These are phyloP conservation scores for Monochamus alternatus DNA, from an alignment of 2,888 invertebrate species.

Conservation along the genomic window DNA sequence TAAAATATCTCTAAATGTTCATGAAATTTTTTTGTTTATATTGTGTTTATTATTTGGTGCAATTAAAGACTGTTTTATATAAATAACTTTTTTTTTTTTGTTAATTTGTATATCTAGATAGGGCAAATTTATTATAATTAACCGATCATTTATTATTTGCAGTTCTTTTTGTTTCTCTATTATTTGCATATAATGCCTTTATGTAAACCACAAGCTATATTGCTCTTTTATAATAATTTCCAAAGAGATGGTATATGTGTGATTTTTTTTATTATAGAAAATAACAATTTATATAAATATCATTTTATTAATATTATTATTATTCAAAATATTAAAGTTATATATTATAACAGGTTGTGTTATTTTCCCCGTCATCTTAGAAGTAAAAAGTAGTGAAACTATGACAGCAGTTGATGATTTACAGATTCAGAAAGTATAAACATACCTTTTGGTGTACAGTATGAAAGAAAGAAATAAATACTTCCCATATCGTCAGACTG, in stretches of 20 bases:
- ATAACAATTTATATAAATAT: slow-evolving; percentile 65
- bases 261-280: slow-evolving; percentile 68
- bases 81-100: slow-evolving; percentile 39
- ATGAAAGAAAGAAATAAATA: too few species aligned
- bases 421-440: too few species aligned
- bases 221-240: slow-evolving; percentile 64
- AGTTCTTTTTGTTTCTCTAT: slow-evolving; percentile 47
- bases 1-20: slow-evolving; percentile 44
- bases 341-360: slow-evolving; percentile 53
- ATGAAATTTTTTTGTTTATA: slow-evolving; percentile 31
- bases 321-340: slow-evolving; percentile 66
- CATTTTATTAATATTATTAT: slow-evolving; percentile 66
- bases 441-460: too few species aligned
- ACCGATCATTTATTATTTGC: slow-evolving; percentile 44
- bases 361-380: slow-evolving; percentile 24
- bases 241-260: slow-evolving; percentile 71
- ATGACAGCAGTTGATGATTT: too few species aligned
- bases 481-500: too few species aligned
- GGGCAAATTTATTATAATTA: slow-evolving; percentile 39
- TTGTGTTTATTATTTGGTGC: slow-evolving; percentile 64
- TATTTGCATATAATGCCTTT: slow-evolving; percentile 57
- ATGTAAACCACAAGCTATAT: slow-evolving; percentile 49
- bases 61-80: slow-evolving; percentile 69
- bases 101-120: slow-evolving; percentile 41
- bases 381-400: too few species aligned